Conservation (phyloP, 2,113 vertebrate genomes). For the Callorhinus ursinus region DNA sequence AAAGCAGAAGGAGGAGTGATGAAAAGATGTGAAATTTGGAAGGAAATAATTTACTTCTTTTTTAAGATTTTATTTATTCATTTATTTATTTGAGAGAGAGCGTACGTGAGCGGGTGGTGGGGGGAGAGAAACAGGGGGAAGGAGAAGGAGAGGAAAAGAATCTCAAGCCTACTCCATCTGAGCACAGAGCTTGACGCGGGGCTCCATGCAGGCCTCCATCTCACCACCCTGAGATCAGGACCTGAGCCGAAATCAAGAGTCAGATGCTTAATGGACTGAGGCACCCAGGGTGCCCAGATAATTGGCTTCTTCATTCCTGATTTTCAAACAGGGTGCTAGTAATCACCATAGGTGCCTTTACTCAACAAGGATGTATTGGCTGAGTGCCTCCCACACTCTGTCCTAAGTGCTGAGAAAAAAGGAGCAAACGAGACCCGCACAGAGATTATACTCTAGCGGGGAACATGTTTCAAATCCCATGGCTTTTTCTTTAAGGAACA, state of each 20-base stretch:
- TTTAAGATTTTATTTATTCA: neutral
- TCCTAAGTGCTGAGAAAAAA: neutral
- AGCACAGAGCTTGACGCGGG: no score
- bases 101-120: no score
- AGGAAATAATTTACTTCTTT: neutral
- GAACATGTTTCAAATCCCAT: neutral
- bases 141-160: no score
- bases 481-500: neutral
- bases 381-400: neutral
- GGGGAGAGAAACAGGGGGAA: no score
- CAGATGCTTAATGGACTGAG: neutral
- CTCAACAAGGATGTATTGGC: rapidly evolving
- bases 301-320: neutral
- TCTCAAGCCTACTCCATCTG: no score
- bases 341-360: neutral
- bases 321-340: neutral
- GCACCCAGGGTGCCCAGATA: no score
- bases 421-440: rapidly evolving
- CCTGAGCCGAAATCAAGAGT: neutral
- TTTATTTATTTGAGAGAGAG: no score
- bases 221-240: no score
- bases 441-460: neutral
- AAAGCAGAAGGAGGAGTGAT: neutral
- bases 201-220: no score
- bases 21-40: neutral